These are phyloP conservation scores for Acrocephalus kingi DNA, from an alignment of 2,113 vertebrate species.

Conservation along the genomic window DNA sequence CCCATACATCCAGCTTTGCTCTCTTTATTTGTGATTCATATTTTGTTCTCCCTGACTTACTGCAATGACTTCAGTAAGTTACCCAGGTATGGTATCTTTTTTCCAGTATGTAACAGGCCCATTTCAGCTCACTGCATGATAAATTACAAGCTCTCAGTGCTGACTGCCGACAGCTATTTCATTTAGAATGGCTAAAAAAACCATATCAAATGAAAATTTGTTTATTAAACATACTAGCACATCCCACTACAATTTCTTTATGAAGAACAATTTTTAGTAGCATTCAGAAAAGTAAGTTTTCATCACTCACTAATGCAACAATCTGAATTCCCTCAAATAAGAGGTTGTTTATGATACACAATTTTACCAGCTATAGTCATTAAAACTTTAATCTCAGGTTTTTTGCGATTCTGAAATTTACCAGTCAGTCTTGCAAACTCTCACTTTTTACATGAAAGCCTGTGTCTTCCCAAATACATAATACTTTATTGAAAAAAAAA, in stretches of 20 bases:
- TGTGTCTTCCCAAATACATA: neutral
- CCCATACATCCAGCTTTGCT: fast-evolving
- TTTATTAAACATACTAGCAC: neutral
- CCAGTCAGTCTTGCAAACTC: neutral
- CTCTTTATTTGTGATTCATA: neutral
- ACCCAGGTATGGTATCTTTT: neutral
- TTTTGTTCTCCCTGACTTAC: neutral
- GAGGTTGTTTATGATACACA: fast-evolving
- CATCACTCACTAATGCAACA: neutral
- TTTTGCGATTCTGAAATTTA: neutral
- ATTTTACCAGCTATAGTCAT: neutral
- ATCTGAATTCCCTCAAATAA: neutral
- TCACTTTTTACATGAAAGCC: neutral
- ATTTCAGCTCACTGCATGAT: neutral
- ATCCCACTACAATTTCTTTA: fast-evolving
- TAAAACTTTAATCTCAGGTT: neutral
- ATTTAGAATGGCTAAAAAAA: neutral
- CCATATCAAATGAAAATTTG: neutral
- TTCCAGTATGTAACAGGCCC: neutral
- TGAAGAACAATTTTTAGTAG: neutral
- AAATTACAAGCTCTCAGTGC: neutral
- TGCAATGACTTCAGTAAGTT: neutral
- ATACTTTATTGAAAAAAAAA: neutral
- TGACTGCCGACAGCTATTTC: neutral
- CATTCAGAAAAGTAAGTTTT: neutral